phyloP scores from a whole-genome alignment of 2,113 vertebrate species.

The Apistogramma diplotaenia region DNA sequence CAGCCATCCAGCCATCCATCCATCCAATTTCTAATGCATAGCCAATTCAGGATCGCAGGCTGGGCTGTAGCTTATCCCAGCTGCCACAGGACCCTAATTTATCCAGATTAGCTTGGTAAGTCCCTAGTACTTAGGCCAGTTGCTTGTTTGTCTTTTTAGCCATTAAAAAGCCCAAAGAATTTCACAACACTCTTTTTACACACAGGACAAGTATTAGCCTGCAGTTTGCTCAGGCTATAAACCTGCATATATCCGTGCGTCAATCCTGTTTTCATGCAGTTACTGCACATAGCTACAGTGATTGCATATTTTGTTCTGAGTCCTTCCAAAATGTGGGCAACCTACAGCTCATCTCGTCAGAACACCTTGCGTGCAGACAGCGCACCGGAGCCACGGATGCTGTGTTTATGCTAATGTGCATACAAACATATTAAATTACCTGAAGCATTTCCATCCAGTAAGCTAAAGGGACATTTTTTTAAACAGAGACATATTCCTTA shows the following conservation, averaged over 20 bases:
- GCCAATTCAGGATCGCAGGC: too few species aligned
- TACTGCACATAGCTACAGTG: background rate
- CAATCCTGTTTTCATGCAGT: background rate
- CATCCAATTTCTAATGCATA: too few species aligned
- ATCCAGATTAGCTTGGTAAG: background rate
- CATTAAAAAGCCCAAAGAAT: background rate
- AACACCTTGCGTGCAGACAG: background rate
- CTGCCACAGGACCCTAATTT: background rate
- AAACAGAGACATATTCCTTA: background rate
- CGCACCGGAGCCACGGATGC: background rate
- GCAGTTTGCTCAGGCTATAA: background rate
- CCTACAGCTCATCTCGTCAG: background rate
- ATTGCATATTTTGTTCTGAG: background rate
- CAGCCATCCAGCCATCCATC: too few species aligned
- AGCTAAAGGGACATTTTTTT: background rate
- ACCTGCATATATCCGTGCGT: background rate
- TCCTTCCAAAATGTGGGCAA: background rate
- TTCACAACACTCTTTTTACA: background rate
- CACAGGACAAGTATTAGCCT: background rate
- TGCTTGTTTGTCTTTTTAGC: background rate
- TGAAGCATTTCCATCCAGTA: background rate
- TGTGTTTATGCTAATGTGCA: background rate
- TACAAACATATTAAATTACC: background rate
- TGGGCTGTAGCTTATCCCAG: too few species aligned
- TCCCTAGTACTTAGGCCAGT: background rate